A percentile compares a stretch with the other conserved stretches of the same genome.
phyloP scores from a whole-genome alignment of 1,140 invertebrate species.

The Drosophila funebris region DNA sequence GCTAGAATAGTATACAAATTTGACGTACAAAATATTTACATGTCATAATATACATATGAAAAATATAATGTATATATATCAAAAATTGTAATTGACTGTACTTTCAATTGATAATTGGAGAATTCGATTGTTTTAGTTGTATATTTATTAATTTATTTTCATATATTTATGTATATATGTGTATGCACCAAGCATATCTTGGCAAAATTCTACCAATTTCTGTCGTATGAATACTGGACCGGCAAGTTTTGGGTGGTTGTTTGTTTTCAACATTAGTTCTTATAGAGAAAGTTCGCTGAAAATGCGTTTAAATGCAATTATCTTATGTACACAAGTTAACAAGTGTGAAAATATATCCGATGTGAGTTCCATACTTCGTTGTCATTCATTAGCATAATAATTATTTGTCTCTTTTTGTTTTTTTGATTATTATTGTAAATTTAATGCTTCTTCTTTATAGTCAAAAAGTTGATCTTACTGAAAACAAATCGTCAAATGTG shows the following conservation, averaged over 20 bases:
- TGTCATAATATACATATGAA: constrained; percentile 16
- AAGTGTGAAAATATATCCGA: constrained; percentile 48
- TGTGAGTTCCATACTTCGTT: constrained; percentile 53
- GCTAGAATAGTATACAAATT: constrained; percentile 59
- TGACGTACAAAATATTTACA: constrained; percentile 63
- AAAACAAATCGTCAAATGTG: constrained; percentile 28
- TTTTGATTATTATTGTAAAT: neutral
- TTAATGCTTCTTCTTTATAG: neutral
- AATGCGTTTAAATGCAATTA: constrained; percentile 42
- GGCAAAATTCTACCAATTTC: constrained; percentile 54
- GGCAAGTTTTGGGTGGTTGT: constrained; percentile 66
- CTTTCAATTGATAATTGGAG: constrained; percentile 44
- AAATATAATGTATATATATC: constrained; percentile 30
- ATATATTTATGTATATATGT: constrained; percentile 3
- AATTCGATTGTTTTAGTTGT: constrained; percentile 8
- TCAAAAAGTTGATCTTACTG: constrained; percentile 11
- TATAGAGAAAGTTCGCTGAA: constrained; percentile 25
- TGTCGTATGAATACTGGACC: constrained; percentile 70
- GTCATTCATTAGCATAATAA: constrained; percentile 32
- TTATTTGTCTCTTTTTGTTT: constrained; percentile 1
- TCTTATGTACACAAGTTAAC: constrained; percentile 30
- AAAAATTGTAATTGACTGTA: constrained; percentile 67
- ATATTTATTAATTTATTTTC: neutral
- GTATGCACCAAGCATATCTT: constrained; percentile 40
- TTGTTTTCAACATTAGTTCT: constrained; percentile 43